Evolutionary conservation across 1,140 invertebrate species (phyloP).

Genomic region (Pomacea maculata): DNA sequence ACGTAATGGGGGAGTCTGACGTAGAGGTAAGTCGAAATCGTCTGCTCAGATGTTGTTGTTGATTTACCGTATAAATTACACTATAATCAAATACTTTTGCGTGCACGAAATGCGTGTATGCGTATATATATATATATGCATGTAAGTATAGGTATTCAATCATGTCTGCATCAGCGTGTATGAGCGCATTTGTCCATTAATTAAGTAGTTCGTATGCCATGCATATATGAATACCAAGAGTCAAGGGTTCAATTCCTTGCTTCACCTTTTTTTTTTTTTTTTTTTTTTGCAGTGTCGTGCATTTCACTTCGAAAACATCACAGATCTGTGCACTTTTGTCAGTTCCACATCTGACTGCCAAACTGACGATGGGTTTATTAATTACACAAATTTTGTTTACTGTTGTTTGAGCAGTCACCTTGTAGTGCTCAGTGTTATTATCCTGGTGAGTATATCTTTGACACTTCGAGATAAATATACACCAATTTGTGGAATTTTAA

Average conservation of each 20-base stretch:
- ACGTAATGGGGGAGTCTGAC: too few relatives aligned
- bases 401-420: conserved; percentile 56
- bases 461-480: too few relatives aligned
- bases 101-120: neutral
- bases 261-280: neutral
- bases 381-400: conserved; percentile 65
- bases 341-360: conserved; percentile 60
- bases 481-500: neutral
- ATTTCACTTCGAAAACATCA: conserved; percentile 45
- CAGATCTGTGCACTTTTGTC: conserved; percentile 62
- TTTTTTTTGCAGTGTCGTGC: conserved; percentile 48
- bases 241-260: neutral
- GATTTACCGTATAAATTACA: too few relatives aligned
- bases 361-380: conserved; percentile 62
- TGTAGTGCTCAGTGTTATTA: conserved; percentile 49
- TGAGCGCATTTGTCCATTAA: neutral
- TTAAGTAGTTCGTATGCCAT: neutral
- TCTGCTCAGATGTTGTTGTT: too few relatives aligned
- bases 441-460: conserved; percentile 54
- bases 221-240: neutral
- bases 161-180: neutral
- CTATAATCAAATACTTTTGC: neutral
- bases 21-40: too few relatives aligned
- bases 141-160: neutral
- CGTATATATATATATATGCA: neutral